Percentiles rank a stretch among this genome's conserved stretches.
These are phyloP conservation scores for Clitarchus hookeri DNA, from an alignment of 2,888 invertebrate species.

Conservation along the genomic window DNA sequence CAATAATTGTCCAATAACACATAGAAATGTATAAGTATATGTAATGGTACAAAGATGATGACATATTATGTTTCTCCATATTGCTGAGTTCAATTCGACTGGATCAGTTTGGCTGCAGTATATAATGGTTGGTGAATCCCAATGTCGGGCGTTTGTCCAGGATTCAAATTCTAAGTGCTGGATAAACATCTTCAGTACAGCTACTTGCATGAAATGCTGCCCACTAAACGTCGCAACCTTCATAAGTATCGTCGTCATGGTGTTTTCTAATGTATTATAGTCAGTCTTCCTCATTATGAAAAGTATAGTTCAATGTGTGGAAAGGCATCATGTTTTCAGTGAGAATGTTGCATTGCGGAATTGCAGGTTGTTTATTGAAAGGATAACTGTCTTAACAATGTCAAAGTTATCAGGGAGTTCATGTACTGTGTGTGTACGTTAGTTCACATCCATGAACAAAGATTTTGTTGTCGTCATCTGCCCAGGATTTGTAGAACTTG, in stretches of 20 bases:
- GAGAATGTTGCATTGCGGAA: background rate
- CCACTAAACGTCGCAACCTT: background rate
- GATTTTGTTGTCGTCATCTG: background rate
- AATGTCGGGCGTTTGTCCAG: constrained; percentile 45
- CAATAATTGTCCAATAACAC: constrained; percentile 44
- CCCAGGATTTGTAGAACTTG: background rate
- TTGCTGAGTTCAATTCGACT: constrained; percentile 47
- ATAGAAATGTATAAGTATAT: constrained; percentile 46
- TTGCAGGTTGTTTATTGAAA: constrained; percentile 1
- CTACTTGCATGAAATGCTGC: background rate
- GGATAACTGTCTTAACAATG: background rate
- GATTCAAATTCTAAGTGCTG: constrained; percentile 41
- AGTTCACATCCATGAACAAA: background rate
- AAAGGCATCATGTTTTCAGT: background rate
- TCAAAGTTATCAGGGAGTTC: background rate
- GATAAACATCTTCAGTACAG: background rate
- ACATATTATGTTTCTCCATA: too few species aligned
- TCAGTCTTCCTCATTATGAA: constrained; percentile 3
- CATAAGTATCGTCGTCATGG: background rate
- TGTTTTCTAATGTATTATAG: background rate
- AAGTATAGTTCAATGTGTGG: background rate
- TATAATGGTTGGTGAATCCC: constrained; percentile 46
- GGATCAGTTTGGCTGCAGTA: constrained; percentile 47
- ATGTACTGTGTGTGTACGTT: background rate
- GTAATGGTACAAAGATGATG: constrained; percentile 48